phyloP scores from a whole-genome alignment of 2,797 vertebrate genomes.

The Psittacula echo region DNA sequence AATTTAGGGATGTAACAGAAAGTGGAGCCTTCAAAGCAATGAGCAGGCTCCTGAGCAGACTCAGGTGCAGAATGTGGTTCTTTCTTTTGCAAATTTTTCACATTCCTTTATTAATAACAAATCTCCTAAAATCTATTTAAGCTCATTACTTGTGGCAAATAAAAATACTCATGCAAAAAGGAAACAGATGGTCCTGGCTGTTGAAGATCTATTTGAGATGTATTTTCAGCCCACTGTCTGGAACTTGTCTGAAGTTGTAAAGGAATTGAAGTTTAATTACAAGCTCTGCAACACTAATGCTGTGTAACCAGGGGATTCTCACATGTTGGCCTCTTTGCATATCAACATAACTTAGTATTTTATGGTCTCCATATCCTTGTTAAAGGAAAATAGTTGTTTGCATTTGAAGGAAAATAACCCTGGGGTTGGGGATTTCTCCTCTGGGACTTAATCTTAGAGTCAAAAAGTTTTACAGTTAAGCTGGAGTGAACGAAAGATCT shows the following conservation, averaged over 20 bases:
- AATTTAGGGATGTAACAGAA: background rate
- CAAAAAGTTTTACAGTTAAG: background rate
- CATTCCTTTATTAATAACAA: conserved; percentile 47
- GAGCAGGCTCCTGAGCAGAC: background rate
- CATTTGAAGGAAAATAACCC: background rate
- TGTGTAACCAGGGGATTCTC: conserved; percentile 48
- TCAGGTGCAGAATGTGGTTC: background rate
- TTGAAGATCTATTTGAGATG: conserved; percentile 28
- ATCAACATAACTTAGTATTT: background rate
- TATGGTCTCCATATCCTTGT: background rate
- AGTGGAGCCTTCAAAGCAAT: background rate
- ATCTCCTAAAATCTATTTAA: conserved; percentile 57
- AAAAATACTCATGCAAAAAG: conserved; percentile 44
- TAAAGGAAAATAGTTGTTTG: background rate
- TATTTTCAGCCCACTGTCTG: conserved; percentile 47
- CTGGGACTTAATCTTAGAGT: background rate
- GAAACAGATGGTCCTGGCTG: conserved; percentile 71
- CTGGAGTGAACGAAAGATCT: background rate
- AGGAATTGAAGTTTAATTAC: conserved; percentile 30
- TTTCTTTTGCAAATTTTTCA: background rate
- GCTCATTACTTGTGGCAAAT: conserved; percentile 48
- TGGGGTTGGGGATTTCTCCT: background rate
- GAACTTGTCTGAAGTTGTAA: conserved; percentile 46
- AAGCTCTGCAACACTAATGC: conserved; percentile 13
- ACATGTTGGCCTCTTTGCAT: background rate